Conservation (phyloP, 2,797 vertebrate genomes). For the Galagoides demidoff region DNA sequence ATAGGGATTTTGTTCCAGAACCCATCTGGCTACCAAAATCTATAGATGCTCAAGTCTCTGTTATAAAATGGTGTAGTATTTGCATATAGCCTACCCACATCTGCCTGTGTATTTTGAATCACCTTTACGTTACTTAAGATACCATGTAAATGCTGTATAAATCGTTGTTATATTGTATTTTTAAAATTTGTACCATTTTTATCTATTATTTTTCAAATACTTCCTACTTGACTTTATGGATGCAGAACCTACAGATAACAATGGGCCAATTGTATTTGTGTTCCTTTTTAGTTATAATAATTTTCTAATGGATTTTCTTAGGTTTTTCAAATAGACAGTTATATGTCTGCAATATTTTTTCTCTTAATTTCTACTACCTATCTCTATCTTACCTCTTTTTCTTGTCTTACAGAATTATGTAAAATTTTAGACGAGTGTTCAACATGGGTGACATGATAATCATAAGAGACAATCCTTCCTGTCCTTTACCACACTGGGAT, state of each 20-base stretch:
- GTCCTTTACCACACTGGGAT: neutral
- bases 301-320: conserved; percentile 24
- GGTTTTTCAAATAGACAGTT: neutral
- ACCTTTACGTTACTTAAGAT: neutral
- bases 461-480: neutral
- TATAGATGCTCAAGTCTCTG: too few relatives aligned
- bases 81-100: neutral
- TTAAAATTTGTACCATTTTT: neutral
- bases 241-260: neutral
- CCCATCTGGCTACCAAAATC: neutral
- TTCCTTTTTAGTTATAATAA: neutral
- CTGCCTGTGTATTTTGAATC: neutral
- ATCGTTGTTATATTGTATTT: neutral
- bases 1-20: neutral
- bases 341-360: neutral
- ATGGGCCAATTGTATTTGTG: neutral
- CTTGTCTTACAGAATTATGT: neutral
- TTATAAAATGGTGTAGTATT: neutral
- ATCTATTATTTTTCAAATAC: neutral
- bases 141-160: neutral
- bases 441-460: neutral
- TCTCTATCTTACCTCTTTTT: neutral
- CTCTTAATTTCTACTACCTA: conserved; percentile 1
- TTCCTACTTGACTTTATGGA: neutral
- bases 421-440: neutral